Conservation (phyloP, 64 coral and sea anemone genomes). For the Pocillopora damicornis region DNA sequence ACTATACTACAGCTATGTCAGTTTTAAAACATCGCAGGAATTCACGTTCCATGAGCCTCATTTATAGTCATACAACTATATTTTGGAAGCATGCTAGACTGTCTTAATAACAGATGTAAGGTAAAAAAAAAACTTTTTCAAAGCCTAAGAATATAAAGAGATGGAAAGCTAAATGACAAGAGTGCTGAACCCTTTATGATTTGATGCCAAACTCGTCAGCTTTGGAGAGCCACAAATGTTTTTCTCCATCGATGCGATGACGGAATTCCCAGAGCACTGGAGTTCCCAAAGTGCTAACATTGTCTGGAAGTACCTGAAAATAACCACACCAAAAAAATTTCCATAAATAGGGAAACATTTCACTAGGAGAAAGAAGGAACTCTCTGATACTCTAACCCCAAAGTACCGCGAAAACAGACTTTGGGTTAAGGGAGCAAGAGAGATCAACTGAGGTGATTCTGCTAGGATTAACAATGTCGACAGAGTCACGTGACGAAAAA, state of each 20-base stretch:
- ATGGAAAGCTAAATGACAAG: too few relatives aligned
- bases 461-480: too few relatives aligned
- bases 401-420: not conserved
- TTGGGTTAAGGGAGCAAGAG: not conserved
- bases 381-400: not conserved
- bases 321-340: not conserved
- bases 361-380: not conserved
- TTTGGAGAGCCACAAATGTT: slow-evolving; percentile 51
- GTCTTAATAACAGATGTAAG: too few relatives aligned
- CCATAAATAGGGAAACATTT: not conserved
- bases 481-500: too few relatives aligned
- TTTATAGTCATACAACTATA: too few relatives aligned
- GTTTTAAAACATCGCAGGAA: too few relatives aligned
- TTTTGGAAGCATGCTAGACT: too few relatives aligned
- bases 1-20: too few relatives aligned
- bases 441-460: too few relatives aligned
- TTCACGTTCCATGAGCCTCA: too few relatives aligned
- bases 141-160: too few relatives aligned
- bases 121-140: too few relatives aligned
- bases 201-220: not conserved
- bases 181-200: not conserved
- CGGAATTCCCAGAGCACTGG: slow-evolving; percentile 50
- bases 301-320: slow-evolving; percentile 52
- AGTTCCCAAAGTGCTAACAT: slow-evolving; percentile 34
- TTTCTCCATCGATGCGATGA: slow-evolving; percentile 48